Evolutionary conservation across 2,888 invertebrate genomes (phyloP), one percentile per base, ranked within the genome.

Genomic region (Ormyrus rosae): DNA sequence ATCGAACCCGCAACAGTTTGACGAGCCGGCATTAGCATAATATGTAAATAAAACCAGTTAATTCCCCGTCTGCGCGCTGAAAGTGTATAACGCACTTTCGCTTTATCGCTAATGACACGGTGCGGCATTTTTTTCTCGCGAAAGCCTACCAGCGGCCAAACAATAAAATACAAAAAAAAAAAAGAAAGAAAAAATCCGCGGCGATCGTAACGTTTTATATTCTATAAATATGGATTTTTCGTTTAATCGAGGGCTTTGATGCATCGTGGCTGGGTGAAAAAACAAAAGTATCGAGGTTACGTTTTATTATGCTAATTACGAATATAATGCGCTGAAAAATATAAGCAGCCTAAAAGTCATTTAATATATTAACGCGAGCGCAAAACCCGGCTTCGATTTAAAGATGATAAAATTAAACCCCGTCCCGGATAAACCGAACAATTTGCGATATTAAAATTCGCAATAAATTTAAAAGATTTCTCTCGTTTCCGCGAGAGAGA

Each of bases 21-120:
- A 75, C 67, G 75, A 81, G 69, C 58, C 5, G n/a, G 19, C 63
- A 75, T 81, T 72, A 75, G 71, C 81, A 71, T 81, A 78, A 81
- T 78, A 81, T 78, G 81, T 78, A 75, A 81, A 78, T 81, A 75
- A 81, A 78, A 78, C 78, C 81, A 78, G 81, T 75, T 78, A 72
- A 81, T 81, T 81, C 46, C 46, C 65, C 60, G 34, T 34, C 34
- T 3, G 68, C 61, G 55, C 34, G 50, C 4, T 34, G 53, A 69
- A 73, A 72, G 51, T 45, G n/a, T 58, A 34, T 45, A 56, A 34
- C 61, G 51, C 75, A 67, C 75, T 80, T 71, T 69, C 58, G 77
- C 69, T 69, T 69, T 58, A 72, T 73, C 64, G 69, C 48, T 81
- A 78, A 77, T 77, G 77, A 78, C 58, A 73, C 10, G 69, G 55